phyloP scores from a whole-genome alignment of 2,797 vertebrate genomes.

The Coccyzus lansbergi region DNA sequence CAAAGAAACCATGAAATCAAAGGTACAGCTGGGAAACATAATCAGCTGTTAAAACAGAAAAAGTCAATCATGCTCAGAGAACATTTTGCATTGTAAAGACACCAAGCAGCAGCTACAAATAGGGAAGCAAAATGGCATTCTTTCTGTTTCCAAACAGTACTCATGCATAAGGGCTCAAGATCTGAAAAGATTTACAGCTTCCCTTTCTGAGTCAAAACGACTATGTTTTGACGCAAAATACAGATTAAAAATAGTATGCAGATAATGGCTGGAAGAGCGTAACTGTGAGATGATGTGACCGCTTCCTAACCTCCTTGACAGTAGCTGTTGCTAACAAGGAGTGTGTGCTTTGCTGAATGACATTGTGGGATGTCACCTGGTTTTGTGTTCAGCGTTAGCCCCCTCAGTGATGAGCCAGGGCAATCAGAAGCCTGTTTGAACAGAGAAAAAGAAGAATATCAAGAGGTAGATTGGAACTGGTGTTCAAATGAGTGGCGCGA shows the following conservation, averaged over 20 bases:
- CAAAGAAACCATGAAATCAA: not conserved
- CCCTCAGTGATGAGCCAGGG: constrained; percentile 41
- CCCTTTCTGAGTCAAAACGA: constrained; percentile 14
- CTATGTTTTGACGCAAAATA: constrained; percentile 1
- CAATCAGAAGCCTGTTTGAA: constrained; percentile 65
- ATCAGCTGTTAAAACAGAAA: constrained; percentile 16
- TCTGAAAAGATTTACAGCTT: not conserved
- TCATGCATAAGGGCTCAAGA: not conserved
- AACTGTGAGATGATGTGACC: not conserved
- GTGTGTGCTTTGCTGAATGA: not conserved
- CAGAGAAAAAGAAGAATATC: constrained; percentile 66
- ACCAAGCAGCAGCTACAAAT: not conserved
- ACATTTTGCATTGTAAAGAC: not conserved
- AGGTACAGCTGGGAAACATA: not conserved
- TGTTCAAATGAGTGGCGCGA: constrained; percentile 65
- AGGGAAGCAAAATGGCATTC: not conserved
- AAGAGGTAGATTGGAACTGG: constrained; percentile 65
- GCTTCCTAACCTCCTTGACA: constrained; percentile 12
- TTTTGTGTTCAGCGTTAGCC: not conserved
- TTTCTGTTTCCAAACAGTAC: not conserved
- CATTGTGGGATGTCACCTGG: not conserved
- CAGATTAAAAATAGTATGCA: constrained; percentile 45
- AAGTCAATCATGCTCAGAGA: not conserved
- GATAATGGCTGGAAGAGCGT: constrained; percentile 44
- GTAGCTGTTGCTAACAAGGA: not conserved